Conservation (phyloP, 2,797 vertebrate species). For the Champsocephalus esox region DNA sequence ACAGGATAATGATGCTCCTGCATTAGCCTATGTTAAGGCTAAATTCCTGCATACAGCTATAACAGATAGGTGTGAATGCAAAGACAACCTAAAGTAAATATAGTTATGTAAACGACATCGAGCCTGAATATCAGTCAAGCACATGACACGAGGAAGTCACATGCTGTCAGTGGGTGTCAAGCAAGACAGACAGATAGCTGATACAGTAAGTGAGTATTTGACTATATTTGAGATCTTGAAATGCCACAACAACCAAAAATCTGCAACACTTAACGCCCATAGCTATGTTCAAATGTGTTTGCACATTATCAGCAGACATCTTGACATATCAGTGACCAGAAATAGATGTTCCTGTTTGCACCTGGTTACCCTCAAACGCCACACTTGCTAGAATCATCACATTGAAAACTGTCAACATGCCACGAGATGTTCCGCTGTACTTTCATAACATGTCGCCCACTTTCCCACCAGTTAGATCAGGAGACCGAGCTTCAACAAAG, state of each 20-base stretch:
- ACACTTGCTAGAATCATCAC: background rate
- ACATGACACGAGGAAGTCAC: background rate
- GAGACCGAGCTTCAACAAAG: too few relatives aligned
- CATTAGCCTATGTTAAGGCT: background rate
- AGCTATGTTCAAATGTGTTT: background rate
- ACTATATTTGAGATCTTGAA: background rate
- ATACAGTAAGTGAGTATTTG: background rate
- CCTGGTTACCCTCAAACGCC: background rate
- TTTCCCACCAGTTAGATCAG: background rate
- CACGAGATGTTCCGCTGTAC: background rate
- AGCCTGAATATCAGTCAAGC: background rate
- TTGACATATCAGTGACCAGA: slow-evolving; percentile 1
- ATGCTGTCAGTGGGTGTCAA: slow-evolving; percentile 22
- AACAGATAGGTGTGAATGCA: background rate
- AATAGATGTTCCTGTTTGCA: background rate
- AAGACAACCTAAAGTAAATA: background rate
- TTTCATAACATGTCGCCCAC: background rate
- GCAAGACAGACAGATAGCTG: background rate
- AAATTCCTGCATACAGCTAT: background rate
- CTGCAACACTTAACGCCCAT: background rate
- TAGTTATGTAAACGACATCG: background rate
- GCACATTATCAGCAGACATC: background rate
- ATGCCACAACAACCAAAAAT: background rate
- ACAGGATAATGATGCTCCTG: background rate
- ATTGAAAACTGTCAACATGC: background rate